These are phyloP conservation scores for Piliocolobus tephrosceles DNA, from an alignment of 2,113 vertebrate genomes.

Conservation along the genomic window DNA sequence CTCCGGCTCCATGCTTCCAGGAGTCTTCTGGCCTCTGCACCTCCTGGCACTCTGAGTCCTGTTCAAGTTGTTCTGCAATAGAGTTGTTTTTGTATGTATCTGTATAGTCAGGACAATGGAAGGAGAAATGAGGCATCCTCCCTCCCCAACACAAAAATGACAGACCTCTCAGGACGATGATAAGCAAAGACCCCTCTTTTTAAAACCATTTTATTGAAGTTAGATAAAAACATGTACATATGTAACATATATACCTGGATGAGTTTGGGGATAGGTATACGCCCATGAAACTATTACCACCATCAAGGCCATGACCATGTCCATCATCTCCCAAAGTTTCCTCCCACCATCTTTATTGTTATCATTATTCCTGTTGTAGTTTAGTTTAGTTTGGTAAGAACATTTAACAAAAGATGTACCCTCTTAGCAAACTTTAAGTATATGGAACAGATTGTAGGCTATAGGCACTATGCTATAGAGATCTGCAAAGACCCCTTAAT, in stretches of 20 bases:
- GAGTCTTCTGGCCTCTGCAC: background rate
- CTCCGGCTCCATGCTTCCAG: background rate
- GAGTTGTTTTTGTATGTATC: background rate
- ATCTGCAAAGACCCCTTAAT: background rate
- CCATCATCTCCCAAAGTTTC: background rate
- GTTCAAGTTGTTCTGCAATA: background rate
- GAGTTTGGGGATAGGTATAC: background rate
- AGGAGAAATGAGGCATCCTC: background rate
- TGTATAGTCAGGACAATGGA: background rate
- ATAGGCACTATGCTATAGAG: background rate
- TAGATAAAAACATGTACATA: background rate
- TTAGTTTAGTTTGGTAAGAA: background rate
- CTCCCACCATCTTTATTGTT: background rate
- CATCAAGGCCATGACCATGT: background rate
- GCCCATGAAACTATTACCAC: background rate
- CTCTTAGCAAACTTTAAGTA: background rate
- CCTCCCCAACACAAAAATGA: background rate
- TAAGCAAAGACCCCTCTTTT: background rate
- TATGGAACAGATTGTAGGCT: background rate
- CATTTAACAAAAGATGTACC: background rate
- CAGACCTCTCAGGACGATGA: background rate
- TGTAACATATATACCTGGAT: too few species aligned
- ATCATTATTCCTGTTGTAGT: background rate
- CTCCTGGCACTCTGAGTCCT: background rate
- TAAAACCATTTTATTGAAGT: background rate